phyloP scores from a whole-genome alignment of 2,797 vertebrate genomes.

The Pelochelys cantorii region DNA sequence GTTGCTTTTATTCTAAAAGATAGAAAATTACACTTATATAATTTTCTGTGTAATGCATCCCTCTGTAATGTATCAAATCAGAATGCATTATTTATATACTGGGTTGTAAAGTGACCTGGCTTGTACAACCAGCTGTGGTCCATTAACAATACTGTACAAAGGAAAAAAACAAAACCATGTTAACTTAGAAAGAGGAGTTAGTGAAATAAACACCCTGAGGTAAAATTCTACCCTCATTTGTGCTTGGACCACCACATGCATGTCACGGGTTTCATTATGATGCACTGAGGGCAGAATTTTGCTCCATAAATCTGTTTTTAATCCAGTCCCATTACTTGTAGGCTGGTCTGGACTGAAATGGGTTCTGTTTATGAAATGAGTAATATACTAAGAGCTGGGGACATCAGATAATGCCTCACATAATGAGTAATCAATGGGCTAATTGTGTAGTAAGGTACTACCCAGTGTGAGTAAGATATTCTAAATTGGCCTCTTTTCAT shows the following conservation, averaged over 20 bases:
- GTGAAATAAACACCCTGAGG: neutral
- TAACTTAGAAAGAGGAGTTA: neutral
- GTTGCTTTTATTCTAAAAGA: conserved; percentile 1
- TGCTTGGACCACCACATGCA: neutral
- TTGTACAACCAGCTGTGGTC: neutral
- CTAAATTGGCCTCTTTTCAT: rapidly evolving
- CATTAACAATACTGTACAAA: neutral
- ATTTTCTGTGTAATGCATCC: rapidly evolving
- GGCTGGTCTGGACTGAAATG: neutral
- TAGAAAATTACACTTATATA: neutral
- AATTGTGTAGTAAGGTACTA: neutral
- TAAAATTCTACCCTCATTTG: neutral
- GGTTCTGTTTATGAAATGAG: neutral
- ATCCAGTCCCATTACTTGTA: neutral
- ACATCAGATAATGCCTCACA: neutral
- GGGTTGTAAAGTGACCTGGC: neutral
- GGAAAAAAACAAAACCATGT: neutral
- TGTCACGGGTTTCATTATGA: neutral
- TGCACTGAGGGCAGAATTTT: neutral
- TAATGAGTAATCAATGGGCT: neutral
- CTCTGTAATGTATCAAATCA: neutral
- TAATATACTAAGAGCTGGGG: neutral
- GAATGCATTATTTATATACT: neutral
- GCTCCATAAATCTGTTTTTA: neutral
- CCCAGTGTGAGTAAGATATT: neutral